Conservation (phyloP, 1,140 invertebrate genomes). For the Drosophila ohnishii region DNA sequence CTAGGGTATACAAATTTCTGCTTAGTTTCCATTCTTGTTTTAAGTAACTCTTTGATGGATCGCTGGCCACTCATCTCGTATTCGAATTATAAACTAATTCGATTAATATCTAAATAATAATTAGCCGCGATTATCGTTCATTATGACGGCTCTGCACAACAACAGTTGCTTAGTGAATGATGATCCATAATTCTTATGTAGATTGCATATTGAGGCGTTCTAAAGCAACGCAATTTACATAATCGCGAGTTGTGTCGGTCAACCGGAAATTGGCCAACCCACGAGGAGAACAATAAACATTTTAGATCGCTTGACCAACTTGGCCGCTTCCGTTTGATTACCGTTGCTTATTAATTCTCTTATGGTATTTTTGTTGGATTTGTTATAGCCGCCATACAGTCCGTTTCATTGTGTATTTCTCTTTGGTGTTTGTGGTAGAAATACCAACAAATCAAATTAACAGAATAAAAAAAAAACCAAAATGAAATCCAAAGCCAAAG, state of each 20-base stretch:
- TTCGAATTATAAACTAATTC: constrained; percentile 15
- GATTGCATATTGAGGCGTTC: constrained; percentile 40
- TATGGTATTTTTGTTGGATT: constrained; percentile 9
- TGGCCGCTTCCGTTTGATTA: constrained; percentile 73
- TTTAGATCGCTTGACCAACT: constrained; percentile 37
- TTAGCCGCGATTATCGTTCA: constrained; percentile 28
- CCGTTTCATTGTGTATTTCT: constrained; percentile 24
- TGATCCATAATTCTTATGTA: constrained; percentile 40
- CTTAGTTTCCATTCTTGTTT: neutral
- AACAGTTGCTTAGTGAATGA: constrained; percentile 35
- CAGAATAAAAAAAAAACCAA: constrained; percentile 24
- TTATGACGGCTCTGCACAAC: constrained; percentile 30
- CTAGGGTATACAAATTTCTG: no score
- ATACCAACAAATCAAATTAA: constrained; percentile 62
- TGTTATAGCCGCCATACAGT: constrained; percentile 14
- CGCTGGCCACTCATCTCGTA: neutral
- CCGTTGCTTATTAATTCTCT: constrained; percentile 39
- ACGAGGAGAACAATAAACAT: constrained; percentile 34
- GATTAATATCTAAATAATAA: constrained; percentile 21
- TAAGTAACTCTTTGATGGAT: neutral
- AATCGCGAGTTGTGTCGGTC: constrained; percentile 25
- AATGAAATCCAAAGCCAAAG: constrained; percentile 31
- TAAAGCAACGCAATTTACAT: constrained; percentile 42
- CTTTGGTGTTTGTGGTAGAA: constrained; percentile 19
- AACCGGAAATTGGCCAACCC: constrained; percentile 73